Conservation (phyloP, 2,888 invertebrate species). For the Drosophila sordidapex region DNA sequence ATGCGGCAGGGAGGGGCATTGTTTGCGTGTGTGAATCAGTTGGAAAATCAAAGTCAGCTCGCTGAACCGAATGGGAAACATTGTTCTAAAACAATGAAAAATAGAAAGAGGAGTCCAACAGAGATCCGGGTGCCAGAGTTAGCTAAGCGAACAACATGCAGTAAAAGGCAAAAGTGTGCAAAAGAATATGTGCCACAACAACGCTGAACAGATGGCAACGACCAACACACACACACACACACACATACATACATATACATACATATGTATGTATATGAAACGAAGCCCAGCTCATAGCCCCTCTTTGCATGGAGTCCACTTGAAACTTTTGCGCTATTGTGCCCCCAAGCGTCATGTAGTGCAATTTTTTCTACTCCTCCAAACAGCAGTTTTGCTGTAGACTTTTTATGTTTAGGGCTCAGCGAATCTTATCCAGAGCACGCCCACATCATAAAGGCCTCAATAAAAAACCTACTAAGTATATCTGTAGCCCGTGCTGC, state of each 20-base stretch:
- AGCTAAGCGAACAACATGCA: conserved; percentile 59
- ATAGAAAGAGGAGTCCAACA: conserved; percentile 27
- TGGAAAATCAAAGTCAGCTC: conserved; percentile 73
- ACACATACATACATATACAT: not conserved
- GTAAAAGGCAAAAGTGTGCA: conserved; percentile 80
- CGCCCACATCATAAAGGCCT: conserved; percentile 37
- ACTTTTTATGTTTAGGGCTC: conserved; percentile 58
- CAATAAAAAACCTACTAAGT: conserved; percentile 4
- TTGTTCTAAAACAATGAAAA: conserved; percentile 78
- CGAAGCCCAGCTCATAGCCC: not conserved
- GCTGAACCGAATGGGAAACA: conserved; percentile 68
- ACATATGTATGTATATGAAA: not conserved
- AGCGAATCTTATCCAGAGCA: conserved; percentile 64
- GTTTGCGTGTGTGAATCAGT: conserved; percentile 44
- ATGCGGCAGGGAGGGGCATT: not conserved
- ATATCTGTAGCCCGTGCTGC: conserved; percentile 4
- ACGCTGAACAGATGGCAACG: conserved; percentile 75
- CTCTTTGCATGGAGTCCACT: conserved; percentile 63
- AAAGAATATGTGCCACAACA: conserved; percentile 80
- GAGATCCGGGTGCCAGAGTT: conserved; percentile 14
- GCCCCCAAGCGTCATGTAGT: conserved; percentile 62
- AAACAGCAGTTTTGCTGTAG: conserved; percentile 39
- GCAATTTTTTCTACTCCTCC: conserved; percentile 19
- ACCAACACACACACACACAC: conserved; percentile 33
- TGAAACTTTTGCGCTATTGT: conserved; percentile 77